Evolutionary conservation across 2,888 invertebrate species (phyloP), one percentile per base, ranked within the genome.

Genomic region (Schizaphis graminum): DNA sequence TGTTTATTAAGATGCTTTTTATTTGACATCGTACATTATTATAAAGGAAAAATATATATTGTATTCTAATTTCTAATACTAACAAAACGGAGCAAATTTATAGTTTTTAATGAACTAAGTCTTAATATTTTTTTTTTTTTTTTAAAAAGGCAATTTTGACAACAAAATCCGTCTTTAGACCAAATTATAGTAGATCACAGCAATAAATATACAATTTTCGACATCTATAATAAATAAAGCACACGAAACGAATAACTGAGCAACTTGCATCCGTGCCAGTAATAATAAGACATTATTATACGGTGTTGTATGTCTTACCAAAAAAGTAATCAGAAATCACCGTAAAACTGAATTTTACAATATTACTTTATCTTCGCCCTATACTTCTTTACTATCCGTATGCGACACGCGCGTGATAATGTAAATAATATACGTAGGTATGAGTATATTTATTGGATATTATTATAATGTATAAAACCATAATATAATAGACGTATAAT

Each of bases 191-290:
- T 41, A 5, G 13, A 7, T 13, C 35, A 44, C 13, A 89, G 13
- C 5, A 89, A 28, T 47, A 89, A 77, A 77, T 90, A 41, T 84
- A 90, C 24, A 67, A 90, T 67, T 47, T n/a, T 89, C 16, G 49
- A 87, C 87, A 16, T 47, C n/a, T n/a, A 67, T n/a, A 67, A 67
- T n/a, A 67, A n/a, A n/a, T 26, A 53, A 88, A 35, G 77, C 28
- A 24, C 26, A 47, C 24, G n/a, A 0, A n/a, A 49, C 41, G 41
- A 44, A 3, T 44, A 44, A 44, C 41, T 16, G 26, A 88, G 10
- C 41, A 56, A 56, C 41, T 56, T 89, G 53, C 26, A 89, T 26
- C 26, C 11, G 26, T 89, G 56, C 56, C 56, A 89, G 56, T 53
- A 88, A 47, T 28, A 87, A 28, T 49, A 49, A n/a, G 16, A n/a